phyloP scores from a whole-genome alignment of 37 sponge, comb jelly and placozoan species.

The Mnemiopsis leidyi region DNA sequence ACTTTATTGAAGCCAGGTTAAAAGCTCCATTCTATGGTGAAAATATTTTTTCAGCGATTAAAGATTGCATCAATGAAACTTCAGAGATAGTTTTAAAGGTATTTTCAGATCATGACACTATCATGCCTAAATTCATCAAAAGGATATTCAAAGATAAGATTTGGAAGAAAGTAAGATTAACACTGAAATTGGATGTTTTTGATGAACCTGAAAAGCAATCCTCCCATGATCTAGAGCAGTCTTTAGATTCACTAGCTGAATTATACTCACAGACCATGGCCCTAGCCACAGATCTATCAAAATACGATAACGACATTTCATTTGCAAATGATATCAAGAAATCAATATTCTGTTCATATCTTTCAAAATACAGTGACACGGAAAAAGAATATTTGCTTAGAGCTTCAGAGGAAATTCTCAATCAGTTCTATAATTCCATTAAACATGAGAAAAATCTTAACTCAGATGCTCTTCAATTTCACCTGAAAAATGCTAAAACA shows the following conservation, averaged over 20 bases:
- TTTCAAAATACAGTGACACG: background rate
- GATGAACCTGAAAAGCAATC: conserved; percentile 45
- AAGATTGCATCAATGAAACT: conserved; percentile 51
- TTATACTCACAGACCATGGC: conserved; percentile 8
- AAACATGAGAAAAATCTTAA: conserved; percentile 48
- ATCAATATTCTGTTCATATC: conserved; percentile 44
- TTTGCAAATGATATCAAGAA: conserved; percentile 58
- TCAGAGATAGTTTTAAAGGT: conserved; percentile 38
- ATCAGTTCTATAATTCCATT: conserved; percentile 29
- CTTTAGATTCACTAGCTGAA: background rate
- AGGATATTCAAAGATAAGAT: conserved; percentile 32
- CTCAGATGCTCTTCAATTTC: conserved; percentile 12
- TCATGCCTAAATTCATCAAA: conserved; percentile 49
- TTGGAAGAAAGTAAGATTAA: conserved; percentile 41
- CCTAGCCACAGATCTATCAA: conserved; percentile 12
- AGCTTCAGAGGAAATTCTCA: conserved; percentile 55
- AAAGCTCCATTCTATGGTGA: conserved; percentile 64
- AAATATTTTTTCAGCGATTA: conserved; percentile 26
- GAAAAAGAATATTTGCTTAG: conserved; percentile 28
- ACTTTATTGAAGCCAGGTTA: conserved; percentile 28
- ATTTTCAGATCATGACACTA: conserved; percentile 45
- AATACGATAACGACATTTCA: conserved; percentile 59
- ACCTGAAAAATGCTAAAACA: conserved; percentile 44
- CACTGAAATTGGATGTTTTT: background rate
- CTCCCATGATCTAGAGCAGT: background rate